Evolutionary conservation across 2,113 vertebrate species (phyloP), one percentile per base, ranked within the genome.

Genomic region (Candoia aspera): DNA sequence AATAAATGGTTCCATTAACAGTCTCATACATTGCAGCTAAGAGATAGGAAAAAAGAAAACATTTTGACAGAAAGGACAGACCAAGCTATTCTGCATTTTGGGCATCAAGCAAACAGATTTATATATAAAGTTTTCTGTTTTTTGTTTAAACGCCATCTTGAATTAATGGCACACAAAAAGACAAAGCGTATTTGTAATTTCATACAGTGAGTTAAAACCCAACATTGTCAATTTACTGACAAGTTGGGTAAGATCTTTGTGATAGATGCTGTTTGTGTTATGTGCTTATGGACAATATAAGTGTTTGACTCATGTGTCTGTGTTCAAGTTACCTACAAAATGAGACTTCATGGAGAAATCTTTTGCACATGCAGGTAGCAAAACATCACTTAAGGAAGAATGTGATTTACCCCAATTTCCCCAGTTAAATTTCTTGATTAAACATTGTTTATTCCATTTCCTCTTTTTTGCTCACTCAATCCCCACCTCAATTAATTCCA

Each of bases 1-100:
- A 96, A 96, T 87, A 93, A 92, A 94, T 2, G 86, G 92, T 94
- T 96, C 88, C 95, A 90, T 17, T 95, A 96, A 95, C 92, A 95
- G 94, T 96, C 92, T 95, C 23, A 0, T 93, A 94, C 88, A 94
- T 1, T 88, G 89, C 59, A 90, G 59, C 64, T 91, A 46, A 93
- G 88, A 84, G 60, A 90, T 42, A 42, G 64, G 37, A 89, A 1
- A 68, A 64, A 42, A 60, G 29, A 92, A 24, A 84, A 79, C 90
- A 90, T 86, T 95, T 86, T 53, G 90, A 93, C 37, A 92, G 58
- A 93, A 94, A 90, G 84, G 42, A 91, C 59, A 90, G 87, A 68
- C 33, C 33, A 93, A 93, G 10, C 55, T 93, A 13, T 60, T 88
- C 86, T 26, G 58, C 83, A 91, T 94, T 95, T 94, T 53, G 93